Percentiles rank a stretch among this genome's conserved stretches.
phyloP scores from a whole-genome alignment of 2,113 vertebrate genomes.

The Choloepus hoffmanni region DNA sequence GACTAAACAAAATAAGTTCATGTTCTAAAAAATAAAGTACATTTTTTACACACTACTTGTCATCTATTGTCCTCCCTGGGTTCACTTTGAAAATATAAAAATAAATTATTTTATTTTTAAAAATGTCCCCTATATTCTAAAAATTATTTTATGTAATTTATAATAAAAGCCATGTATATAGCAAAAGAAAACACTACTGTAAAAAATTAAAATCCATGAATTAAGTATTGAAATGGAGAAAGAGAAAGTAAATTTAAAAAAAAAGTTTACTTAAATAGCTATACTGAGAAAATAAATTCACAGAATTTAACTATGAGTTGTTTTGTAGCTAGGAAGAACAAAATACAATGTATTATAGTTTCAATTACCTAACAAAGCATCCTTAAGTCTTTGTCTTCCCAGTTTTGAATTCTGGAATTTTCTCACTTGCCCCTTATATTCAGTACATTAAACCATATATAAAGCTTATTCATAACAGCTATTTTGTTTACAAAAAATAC shows the following conservation, averaged over 20 bases:
- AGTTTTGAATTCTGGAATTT: background rate
- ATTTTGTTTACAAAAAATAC: slow-evolving; percentile 2
- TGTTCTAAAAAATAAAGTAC: background rate
- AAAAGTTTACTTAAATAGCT: background rate
- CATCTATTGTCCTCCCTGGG: background rate
- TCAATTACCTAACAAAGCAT: background rate
- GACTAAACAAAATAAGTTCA: background rate
- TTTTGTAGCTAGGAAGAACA: background rate
- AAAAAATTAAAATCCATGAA: background rate
- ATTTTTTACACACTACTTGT: background rate
- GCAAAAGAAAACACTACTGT: background rate
- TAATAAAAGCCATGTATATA: background rate
- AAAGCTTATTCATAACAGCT: background rate
- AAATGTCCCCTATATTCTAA: background rate
- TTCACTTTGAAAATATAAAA: background rate
- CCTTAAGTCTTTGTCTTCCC: background rate
- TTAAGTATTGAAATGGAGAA: background rate
- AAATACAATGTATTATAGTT: background rate
- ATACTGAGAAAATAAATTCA: background rate
- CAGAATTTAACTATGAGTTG: background rate
- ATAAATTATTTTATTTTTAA: background rate
- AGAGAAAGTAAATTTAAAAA: background rate
- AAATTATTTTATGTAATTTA: background rate
- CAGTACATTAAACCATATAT: background rate
- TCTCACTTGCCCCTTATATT: background rate